Conservation (phyloP, 1,140 invertebrate species). For the Scaptomyza montana region DNA sequence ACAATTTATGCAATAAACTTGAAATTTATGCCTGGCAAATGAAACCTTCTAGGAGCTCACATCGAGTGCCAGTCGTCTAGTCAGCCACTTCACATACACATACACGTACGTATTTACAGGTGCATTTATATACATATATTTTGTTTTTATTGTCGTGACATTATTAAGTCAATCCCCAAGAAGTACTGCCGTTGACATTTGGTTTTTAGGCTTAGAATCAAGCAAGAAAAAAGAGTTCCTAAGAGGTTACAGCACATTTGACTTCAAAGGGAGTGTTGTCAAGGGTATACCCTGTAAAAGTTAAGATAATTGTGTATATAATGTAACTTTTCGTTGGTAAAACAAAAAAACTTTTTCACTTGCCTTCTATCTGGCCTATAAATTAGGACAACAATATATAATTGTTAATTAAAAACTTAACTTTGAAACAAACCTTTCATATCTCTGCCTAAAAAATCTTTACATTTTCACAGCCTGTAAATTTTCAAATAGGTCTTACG, state of each 20-base stretch:
- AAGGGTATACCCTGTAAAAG: background rate
- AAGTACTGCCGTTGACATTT: conserved; percentile 71
- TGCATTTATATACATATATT: conserved; percentile 4
- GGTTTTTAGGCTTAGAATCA: conserved; percentile 22
- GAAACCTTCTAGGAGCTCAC: conserved; percentile 1
- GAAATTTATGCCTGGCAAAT: conserved; percentile 70
- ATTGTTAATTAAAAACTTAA: background rate
- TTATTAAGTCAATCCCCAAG: conserved; percentile 72
- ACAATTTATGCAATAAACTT: conserved; percentile 83
- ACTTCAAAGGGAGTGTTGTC: background rate
- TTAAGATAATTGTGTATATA: no score
- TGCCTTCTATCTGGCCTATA: no score
- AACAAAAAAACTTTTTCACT: no score
- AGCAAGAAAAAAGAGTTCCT: background rate
- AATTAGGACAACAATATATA: background rate
- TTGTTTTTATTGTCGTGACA: conserved; percentile 47
- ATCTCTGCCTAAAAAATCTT: background rate
- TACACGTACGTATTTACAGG: background rate
- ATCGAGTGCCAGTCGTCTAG: conserved; percentile 27
- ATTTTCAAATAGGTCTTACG: conserved; percentile 39
- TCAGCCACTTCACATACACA: conserved; percentile 19
- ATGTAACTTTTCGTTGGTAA: background rate
- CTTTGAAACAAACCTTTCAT: background rate
- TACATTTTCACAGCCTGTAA: conserved; percentile 2
- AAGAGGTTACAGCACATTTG: background rate